A percentile compares a stretch with the other conserved stretches of the same genome.
These are phyloP conservation scores for Pecten maximus DNA, from an alignment of 2,888 invertebrate genomes.

Conservation along the genomic window DNA sequence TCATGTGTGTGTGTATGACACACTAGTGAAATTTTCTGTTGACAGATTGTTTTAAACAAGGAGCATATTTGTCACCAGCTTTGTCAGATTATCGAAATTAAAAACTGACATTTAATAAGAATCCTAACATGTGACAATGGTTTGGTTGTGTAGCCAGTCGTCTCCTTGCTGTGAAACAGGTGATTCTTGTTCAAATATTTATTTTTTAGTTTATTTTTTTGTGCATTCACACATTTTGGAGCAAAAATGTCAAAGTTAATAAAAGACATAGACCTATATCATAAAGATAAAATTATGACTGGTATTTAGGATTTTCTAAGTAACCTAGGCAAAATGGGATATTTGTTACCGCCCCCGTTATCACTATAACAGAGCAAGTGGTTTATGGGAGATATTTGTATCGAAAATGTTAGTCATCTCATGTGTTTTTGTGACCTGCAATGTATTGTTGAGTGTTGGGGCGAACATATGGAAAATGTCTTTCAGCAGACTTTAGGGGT, in stretches of 20 bases:
- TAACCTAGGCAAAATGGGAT: too few species aligned
- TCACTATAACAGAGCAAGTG: too few species aligned
- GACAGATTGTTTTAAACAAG: background rate
- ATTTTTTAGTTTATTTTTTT: too few species aligned
- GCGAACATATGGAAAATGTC: background rate
- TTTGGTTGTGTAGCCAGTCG: background rate
- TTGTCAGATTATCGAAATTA: background rate
- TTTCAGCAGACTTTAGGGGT: background rate
- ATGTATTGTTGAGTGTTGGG: background rate
- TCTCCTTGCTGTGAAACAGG: background rate
- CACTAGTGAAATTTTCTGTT: background rate
- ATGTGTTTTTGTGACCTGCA: background rate
- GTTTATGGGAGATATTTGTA: too few species aligned
- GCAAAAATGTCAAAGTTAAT: background rate
- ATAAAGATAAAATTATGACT: too few species aligned
- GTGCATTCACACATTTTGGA: background rate
- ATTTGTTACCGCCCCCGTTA: too few species aligned
- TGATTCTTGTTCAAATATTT: background rate
- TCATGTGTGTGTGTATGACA: background rate
- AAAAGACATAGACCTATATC: too few species aligned
- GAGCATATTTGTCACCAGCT: background rate
- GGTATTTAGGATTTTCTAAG: too few species aligned
- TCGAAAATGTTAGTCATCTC: background rate
- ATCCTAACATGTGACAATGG: background rate
- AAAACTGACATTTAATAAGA: background rate